These are phyloP conservation scores for Alligator sinensis DNA, from an alignment of 2,113 vertebrate genomes.

Conservation along the genomic window DNA sequence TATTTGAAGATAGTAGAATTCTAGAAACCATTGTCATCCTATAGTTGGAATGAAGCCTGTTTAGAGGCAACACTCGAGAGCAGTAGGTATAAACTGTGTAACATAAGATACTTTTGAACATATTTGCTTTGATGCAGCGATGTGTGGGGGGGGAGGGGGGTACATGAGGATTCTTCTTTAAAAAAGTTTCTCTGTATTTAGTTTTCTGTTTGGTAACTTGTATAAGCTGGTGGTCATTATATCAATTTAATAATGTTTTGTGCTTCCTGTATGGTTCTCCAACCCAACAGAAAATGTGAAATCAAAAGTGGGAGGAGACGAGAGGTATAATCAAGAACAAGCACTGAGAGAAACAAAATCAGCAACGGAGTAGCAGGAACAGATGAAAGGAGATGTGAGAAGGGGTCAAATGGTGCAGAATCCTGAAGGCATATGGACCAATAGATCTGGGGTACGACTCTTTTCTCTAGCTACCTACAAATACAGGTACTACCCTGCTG, in stretches of 20 bases:
- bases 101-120: not conserved
- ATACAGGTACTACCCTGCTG: no score
- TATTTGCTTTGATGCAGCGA: accelerated
- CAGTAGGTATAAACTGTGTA: not conserved
- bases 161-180: not conserved
- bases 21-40: accelerated
- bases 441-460: no score
- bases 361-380: not conserved
- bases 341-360: not conserved
- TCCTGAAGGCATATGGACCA: accelerated
- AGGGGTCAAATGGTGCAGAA: accelerated
- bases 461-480: no score
- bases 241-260: not conserved
- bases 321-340: not conserved
- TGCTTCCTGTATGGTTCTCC: not conserved
- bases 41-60: not conserved
- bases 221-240: not conserved
- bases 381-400: accelerated
- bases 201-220: not conserved
- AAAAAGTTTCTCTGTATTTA: not conserved
- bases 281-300: accelerated
- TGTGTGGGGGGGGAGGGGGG: no score
- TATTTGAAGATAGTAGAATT: accelerated
- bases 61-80: not conserved
- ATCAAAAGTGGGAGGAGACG: not conserved